These are phyloP conservation scores for Tetramorium alpestre DNA, from an alignment of 1,140 invertebrate species.

Conservation along the genomic window DNA sequence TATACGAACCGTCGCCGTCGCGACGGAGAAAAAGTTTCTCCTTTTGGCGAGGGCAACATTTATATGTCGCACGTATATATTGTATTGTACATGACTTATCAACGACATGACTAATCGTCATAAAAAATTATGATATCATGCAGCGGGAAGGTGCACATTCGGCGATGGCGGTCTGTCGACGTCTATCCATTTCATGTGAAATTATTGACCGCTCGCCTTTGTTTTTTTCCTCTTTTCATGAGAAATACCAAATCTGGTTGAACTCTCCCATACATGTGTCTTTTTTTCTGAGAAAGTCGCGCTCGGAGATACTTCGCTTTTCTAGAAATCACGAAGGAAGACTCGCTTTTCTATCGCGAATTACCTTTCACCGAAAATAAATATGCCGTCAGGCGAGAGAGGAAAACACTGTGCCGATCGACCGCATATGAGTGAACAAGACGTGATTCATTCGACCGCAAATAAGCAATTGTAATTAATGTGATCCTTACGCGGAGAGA, in stretches of 20 bases:
- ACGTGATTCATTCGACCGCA: conserved; percentile 24
- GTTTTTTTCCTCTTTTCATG: neutral
- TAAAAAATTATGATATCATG: conserved; percentile 67
- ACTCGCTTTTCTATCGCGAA: neutral
- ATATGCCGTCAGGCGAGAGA: neutral
- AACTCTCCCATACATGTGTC: neutral
- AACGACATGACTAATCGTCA: conserved; percentile 51
- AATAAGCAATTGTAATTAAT: conserved; percentile 36
- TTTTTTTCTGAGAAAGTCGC: neutral
- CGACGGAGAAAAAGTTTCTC: neutral
- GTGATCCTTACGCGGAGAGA: conserved; percentile 10
- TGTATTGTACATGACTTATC: conserved; percentile 42
- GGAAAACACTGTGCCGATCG: neutral
- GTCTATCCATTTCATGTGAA: neutral
- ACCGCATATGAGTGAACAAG: neutral
- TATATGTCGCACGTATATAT: neutral
- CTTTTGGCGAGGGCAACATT: conserved; percentile 1
- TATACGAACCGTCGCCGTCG: neutral
- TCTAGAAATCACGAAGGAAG: neutral
- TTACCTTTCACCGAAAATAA: conserved; percentile 22
- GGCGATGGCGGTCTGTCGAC: neutral
- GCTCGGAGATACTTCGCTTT: neutral
- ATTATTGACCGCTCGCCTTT: neutral
- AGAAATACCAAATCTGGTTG: neutral
- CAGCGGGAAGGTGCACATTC: conserved; percentile 1